These are phyloP conservation scores for Tipula lateralis DNA, from an alignment of 2,888 invertebrate genomes.

Conservation along the genomic window DNA sequence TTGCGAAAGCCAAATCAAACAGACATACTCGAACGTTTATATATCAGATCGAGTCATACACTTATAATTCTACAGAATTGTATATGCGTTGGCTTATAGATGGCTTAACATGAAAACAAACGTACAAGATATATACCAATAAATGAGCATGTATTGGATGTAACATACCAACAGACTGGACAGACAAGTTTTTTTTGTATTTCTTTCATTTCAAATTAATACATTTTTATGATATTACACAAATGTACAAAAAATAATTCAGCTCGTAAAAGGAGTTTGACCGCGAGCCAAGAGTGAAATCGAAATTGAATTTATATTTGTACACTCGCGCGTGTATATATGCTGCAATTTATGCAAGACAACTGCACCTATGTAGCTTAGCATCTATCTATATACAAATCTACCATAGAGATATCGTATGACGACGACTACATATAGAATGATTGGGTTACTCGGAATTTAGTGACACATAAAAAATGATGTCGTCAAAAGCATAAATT, in stretches of 20 bases:
- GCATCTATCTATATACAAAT: too few relatives aligned
- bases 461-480: too few relatives aligned
- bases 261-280: background rate
- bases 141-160: background rate
- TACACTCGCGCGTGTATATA: too few relatives aligned
- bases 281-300: conserved; percentile 11
- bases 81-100: background rate
- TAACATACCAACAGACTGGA: background rate
- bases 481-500: too few relatives aligned
- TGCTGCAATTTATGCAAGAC: too few relatives aligned
- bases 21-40: background rate
- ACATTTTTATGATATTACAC: background rate
- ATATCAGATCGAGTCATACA: background rate
- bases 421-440: too few relatives aligned
- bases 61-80: background rate
- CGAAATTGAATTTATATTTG: background rate
- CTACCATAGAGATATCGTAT: too few relatives aligned
- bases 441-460: too few relatives aligned
- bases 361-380: too few relatives aligned
- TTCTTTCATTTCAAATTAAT: background rate
- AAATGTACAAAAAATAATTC: background rate
- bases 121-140: background rate
- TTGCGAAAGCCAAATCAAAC: background rate
- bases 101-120: background rate
- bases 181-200: background rate